Conservation (phyloP, 2,888 invertebrate species). For the Mechanitis mazaeus region DNA sequence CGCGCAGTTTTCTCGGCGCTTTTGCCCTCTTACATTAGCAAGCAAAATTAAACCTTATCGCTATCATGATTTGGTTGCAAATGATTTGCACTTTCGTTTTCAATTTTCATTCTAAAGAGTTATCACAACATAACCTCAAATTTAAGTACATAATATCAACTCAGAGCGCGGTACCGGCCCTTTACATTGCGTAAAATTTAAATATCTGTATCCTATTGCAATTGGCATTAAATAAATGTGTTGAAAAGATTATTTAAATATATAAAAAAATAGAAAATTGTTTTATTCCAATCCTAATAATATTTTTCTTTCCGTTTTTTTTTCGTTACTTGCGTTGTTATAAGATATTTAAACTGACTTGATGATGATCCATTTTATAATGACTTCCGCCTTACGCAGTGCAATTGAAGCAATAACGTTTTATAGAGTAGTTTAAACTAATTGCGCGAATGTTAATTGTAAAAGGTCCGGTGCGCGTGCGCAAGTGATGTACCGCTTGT, state of each 20-base stretch:
- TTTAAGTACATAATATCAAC: slow-evolving; percentile 41
- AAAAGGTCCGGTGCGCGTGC: slow-evolving; percentile 64
- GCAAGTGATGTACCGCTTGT: slow-evolving; percentile 51
- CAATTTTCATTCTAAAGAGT: slow-evolving; percentile 65
- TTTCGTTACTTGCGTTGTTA: neutral
- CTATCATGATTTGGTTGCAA: slow-evolving; percentile 48
- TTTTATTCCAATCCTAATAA: slow-evolving; percentile 59
- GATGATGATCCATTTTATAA: slow-evolving; percentile 10
- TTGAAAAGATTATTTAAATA: slow-evolving; percentile 54
- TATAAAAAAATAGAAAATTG: slow-evolving; percentile 55
- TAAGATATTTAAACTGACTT: neutral
- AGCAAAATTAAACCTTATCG: slow-evolving; percentile 60
- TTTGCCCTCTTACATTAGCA: slow-evolving; percentile 49
- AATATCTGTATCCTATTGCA: slow-evolving; percentile 41
- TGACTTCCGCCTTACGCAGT: slow-evolving; percentile 1
- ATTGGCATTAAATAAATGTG: slow-evolving; percentile 58
- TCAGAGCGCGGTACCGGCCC: slow-evolving; percentile 61
- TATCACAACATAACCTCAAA: slow-evolving; percentile 76
- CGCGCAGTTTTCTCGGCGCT: slow-evolving; percentile 63
- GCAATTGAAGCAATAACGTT: slow-evolving; percentile 8
- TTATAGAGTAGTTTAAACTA: slow-evolving; percentile 26
- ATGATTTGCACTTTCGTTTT: slow-evolving; percentile 42
- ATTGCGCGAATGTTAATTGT: slow-evolving; percentile 40
- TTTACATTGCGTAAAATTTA: slow-evolving; percentile 37
- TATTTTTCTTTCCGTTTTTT: slow-evolving; percentile 14